Evolutionary conservation across 2,797 vertebrate species (phyloP).

Genomic region (Cephalopachus bancanus): DNA sequence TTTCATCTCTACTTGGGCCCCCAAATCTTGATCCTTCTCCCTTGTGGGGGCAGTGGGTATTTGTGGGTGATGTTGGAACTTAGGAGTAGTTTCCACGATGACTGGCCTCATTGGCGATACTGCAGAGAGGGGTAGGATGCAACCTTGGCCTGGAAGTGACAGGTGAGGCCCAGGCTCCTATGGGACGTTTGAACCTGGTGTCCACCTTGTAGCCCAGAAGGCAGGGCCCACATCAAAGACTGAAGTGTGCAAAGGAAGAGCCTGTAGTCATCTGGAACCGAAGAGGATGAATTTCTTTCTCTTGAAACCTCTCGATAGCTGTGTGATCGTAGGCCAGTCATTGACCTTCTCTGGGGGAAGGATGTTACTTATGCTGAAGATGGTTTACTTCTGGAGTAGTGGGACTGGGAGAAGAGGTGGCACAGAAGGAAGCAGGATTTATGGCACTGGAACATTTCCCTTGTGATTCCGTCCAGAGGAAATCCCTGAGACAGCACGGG

Average conservation of each 20-base stretch:
- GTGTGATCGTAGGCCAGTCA: background rate
- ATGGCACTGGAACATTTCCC: background rate
- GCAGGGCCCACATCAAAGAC: background rate
- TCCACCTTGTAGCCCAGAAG: background rate
- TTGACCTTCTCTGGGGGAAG: background rate
- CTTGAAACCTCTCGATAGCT: background rate
- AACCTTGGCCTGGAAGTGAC: background rate
- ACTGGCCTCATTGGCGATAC: background rate
- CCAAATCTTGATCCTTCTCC: background rate
- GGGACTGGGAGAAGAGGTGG: background rate
- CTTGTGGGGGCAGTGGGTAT: background rate
- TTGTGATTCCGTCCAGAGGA: background rate
- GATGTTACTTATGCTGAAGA: background rate
- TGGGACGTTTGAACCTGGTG: background rate
- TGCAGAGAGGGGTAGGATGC: background rate
- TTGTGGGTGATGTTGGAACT: background rate
- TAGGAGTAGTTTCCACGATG: background rate
- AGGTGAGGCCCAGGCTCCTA: background rate
- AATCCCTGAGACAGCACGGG: background rate
- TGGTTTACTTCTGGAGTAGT: background rate
- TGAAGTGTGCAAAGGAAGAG: background rate
- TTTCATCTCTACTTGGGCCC: background rate
- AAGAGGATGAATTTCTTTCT: slow-evolving; percentile 27
- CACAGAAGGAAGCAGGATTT: background rate
- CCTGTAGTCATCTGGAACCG: rapidly evolving